These are phyloP conservation scores for Pangasius djambal DNA, from an alignment of 2,797 vertebrate species.

Conservation along the genomic window DNA sequence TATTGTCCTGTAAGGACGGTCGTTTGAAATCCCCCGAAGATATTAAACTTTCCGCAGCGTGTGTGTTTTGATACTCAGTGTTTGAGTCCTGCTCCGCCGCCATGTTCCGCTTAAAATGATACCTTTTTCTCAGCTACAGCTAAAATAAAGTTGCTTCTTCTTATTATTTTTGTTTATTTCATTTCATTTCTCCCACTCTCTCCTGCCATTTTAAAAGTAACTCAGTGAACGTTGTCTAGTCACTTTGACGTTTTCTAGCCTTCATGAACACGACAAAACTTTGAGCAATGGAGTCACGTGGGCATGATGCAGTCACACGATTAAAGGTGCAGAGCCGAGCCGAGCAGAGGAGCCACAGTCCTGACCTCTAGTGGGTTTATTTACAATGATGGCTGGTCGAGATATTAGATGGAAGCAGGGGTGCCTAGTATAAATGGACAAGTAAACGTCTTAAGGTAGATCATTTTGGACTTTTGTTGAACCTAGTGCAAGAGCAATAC, in stretches of 20 bases:
- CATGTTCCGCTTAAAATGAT: slow-evolving; percentile 61
- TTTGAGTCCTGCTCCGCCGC: slow-evolving; percentile 59
- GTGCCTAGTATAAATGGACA: neutral
- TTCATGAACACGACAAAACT: slow-evolving; percentile 25
- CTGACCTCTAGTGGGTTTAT: neutral
- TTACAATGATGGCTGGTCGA: neutral
- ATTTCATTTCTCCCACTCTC: neutral
- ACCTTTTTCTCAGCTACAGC: slow-evolving; percentile 30
- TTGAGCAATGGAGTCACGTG: slow-evolving; percentile 13
- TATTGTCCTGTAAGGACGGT: slow-evolving; percentile 62
- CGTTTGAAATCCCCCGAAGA: slow-evolving; percentile 34
- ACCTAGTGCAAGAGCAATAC: neutral
- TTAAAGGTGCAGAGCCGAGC: slow-evolving; percentile 12
- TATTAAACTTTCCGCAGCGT: slow-evolving; percentile 59
- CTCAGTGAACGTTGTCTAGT: neutral
- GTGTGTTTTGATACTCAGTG: slow-evolving; percentile 41
- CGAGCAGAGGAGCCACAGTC: too few relatives aligned
- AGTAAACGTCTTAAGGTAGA: neutral
- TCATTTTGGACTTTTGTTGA: neutral
- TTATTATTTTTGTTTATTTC: neutral
- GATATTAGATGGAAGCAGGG: neutral
- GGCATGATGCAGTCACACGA: neutral
- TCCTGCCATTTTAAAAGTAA: neutral
- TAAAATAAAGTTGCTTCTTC: slow-evolving; percentile 1
- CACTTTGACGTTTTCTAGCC: neutral